These are phyloP conservation scores for Nycticorax nycticorax DNA, from an alignment of 2,113 vertebrate species.

Conservation along the genomic window DNA sequence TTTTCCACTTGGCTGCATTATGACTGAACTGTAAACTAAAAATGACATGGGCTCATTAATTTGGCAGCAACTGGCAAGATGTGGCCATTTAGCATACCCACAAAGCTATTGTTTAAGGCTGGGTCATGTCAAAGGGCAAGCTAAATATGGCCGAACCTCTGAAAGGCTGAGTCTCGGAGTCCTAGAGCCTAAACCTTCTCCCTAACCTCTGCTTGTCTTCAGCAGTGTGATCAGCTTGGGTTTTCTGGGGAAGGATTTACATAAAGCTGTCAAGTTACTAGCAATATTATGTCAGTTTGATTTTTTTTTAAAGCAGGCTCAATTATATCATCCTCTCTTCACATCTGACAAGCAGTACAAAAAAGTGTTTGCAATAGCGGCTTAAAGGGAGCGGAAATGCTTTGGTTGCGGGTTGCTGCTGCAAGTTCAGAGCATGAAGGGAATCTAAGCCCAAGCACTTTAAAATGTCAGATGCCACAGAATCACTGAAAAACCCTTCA, in stretches of 20 bases:
- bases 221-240: slow-evolving; percentile 54
- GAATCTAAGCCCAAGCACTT: neutral
- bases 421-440: neutral
- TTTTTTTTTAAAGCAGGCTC: slow-evolving; percentile 57
- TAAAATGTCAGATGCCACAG: neutral
- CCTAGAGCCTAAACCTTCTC: slow-evolving; percentile 68
- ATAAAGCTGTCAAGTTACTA: slow-evolving; percentile 71
- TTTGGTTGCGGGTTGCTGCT: neutral
- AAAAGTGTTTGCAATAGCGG: neutral
- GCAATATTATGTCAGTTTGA: slow-evolving; percentile 73
- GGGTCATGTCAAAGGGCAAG: slow-evolving; percentile 85
- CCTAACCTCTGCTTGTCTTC: slow-evolving; percentile 63
- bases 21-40: slow-evolving; percentile 83
- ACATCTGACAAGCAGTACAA: slow-evolving; percentile 1
- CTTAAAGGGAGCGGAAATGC: neutral
- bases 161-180: slow-evolving; percentile 70
- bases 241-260: slow-evolving; percentile 63
- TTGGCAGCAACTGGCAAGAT: slow-evolving; percentile 83
- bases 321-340: slow-evolving; percentile 73
- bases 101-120: slow-evolving; percentile 81
- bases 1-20: slow-evolving; percentile 86
- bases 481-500: neutral
- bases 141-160: slow-evolving; percentile 75
- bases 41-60: slow-evolving; percentile 89
- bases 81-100: slow-evolving; percentile 79